Evolutionary conservation across 2,797 vertebrate species (phyloP).

Genomic region (Pangasius larnaudii): DNA sequence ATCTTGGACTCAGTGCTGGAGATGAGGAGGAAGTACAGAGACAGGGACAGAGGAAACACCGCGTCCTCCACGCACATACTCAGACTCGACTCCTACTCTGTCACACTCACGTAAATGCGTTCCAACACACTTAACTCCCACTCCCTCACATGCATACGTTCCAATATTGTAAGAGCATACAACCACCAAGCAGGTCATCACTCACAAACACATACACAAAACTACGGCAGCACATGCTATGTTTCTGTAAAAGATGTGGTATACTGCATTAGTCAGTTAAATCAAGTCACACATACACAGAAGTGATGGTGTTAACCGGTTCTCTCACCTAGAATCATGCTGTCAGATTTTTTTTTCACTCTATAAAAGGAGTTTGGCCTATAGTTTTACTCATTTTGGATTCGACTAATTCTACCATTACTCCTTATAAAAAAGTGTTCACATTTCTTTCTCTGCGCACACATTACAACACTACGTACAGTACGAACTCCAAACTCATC

Average conservation of each 20-base stretch:
- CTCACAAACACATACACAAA: not conserved
- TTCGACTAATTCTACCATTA: not conserved
- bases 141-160: constrained; percentile 26
- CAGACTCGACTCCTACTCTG: constrained; percentile 4
- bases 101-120: constrained; percentile 27
- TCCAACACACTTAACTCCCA: constrained; percentile 30
- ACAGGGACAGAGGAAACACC: constrained; percentile 17
- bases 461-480: not conserved
- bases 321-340: constrained; percentile 7
- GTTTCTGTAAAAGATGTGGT: not conserved
- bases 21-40: not conserved
- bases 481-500: not conserved
- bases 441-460: not conserved
- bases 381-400: not conserved
- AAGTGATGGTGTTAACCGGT: constrained; percentile 4
- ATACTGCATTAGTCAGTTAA: not conserved
- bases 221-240: not conserved
- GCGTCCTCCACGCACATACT: not conserved
- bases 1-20: constrained; percentile 3
- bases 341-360: not conserved
- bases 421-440: not conserved
- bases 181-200: constrained; percentile 14
- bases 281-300: constrained; percentile 45
- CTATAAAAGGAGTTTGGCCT: not conserved
- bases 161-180: constrained; percentile 22